Conservation (phyloP, 1,140 invertebrate genomes). For the Oreohelix idahoensis region DNA sequence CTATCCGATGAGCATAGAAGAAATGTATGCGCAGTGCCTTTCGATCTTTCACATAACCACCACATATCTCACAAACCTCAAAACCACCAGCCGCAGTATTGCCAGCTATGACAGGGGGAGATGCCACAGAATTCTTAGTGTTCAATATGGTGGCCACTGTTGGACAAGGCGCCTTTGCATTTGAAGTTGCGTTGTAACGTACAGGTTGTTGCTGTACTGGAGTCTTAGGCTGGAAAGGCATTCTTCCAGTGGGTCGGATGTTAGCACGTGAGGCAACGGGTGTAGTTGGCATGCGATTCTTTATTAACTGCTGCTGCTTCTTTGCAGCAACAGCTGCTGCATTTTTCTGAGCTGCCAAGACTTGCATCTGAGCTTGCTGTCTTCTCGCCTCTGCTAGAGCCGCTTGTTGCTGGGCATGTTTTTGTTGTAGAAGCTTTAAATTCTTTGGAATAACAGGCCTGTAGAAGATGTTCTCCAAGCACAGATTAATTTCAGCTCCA, state of each 20-base stretch:
- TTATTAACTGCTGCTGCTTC: slow-evolving; percentile 25
- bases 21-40: slow-evolving; percentile 70
- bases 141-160: slow-evolving; percentile 37
- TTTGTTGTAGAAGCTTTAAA: slow-evolving; percentile 31
- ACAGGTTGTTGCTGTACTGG: not conserved
- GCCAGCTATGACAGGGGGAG: slow-evolving; percentile 17
- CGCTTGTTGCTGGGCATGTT: slow-evolving; percentile 32
- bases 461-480: slow-evolving; percentile 63
- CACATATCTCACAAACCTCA: slow-evolving; percentile 72
- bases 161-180: not conserved
- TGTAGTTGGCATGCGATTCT: not conserved
- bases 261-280: not conserved
- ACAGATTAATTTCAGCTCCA: slow-evolving; percentile 61
- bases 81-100: slow-evolving; percentile 50
- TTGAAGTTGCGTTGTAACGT: slow-evolving; percentile 9
- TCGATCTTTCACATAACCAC: slow-evolving; percentile 70
- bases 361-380: slow-evolving; percentile 37
- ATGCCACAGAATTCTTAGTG: not conserved
- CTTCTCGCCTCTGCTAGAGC: slow-evolving; percentile 21
- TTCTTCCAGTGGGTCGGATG: not conserved
- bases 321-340: slow-evolving; percentile 32
- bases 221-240: not conserved
- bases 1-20: slow-evolving; percentile 69
- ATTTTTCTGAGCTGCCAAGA: slow-evolving; percentile 37
- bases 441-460: slow-evolving; percentile 51